Evolutionary conservation across 2,113 vertebrate genomes (phyloP).

Genomic region (Gallinago undulata): DNA sequence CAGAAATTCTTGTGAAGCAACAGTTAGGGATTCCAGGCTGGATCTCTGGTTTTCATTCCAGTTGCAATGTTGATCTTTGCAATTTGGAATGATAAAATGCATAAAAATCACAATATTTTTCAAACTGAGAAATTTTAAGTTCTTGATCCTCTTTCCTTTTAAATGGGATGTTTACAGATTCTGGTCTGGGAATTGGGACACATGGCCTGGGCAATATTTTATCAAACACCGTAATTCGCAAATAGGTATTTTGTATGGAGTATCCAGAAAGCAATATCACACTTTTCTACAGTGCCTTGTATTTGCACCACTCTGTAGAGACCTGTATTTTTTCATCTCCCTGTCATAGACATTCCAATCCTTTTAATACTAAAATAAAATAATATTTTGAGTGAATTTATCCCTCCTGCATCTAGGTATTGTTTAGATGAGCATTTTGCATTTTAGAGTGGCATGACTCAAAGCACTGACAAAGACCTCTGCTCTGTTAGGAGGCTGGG

Average conservation of each 20-base stretch:
- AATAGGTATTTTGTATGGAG: background rate
- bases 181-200: background rate
- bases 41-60: background rate
- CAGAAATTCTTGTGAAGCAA: background rate
- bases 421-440: background rate
- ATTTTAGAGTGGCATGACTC: background rate
- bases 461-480: background rate
- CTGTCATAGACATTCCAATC: background rate
- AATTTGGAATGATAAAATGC: background rate
- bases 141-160: background rate
- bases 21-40: background rate
- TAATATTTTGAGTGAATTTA: background rate
- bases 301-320: background rate
- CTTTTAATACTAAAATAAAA: background rate
- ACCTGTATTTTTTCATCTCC: background rate
- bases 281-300: fast-evolving
- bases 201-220: background rate
- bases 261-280: background rate
- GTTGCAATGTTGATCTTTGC: background rate
- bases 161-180: background rate
- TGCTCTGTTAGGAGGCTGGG: fast-evolving
- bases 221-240: background rate
- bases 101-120: background rate
- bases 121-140: background rate
- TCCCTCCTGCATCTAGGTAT: background rate